These are phyloP conservation scores for Verasper variegatus DNA, from an alignment of 2,113 vertebrate genomes.

Conservation along the genomic window DNA sequence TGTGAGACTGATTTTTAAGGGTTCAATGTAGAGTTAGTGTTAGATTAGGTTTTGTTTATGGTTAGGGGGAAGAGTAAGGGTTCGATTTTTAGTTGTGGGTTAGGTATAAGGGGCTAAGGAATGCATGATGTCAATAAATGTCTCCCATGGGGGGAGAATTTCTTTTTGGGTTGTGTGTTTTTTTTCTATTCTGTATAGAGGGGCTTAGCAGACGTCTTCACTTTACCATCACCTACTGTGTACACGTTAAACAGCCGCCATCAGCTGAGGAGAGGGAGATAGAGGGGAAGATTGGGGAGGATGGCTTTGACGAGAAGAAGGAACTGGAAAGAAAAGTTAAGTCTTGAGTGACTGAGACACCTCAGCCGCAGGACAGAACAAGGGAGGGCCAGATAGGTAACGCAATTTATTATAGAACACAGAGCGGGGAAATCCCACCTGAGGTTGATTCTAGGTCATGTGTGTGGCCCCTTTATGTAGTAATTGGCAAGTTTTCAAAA, in stretches of 20 bases:
- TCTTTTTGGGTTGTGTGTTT: background rate
- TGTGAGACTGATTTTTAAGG: background rate
- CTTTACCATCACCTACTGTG: constrained; percentile 27
- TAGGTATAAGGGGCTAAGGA: background rate
- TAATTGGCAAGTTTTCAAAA: constrained; percentile 25
- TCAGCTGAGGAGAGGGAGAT: background rate
- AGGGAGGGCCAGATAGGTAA: constrained; percentile 30
- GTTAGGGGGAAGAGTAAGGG: background rate
- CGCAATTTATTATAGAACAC: constrained; percentile 58
- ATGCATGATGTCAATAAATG: background rate
- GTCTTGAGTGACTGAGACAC: constrained; percentile 38
- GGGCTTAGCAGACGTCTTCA: background rate
- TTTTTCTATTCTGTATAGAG: background rate
- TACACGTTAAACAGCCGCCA: constrained; percentile 35
- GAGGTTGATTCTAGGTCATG: constrained; percentile 43
- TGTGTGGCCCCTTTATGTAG: constrained; percentile 21
- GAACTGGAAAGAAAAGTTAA: constrained; percentile 39
- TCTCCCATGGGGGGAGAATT: too few relatives aligned
- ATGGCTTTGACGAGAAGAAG: constrained; percentile 1
- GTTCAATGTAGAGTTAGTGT: background rate
- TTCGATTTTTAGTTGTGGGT: background rate
- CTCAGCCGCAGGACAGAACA: constrained; percentile 18
- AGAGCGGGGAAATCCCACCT: constrained; percentile 15
- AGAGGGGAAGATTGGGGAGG: background rate
- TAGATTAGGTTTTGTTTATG: background rate